Conservation (phyloP, 2,888 invertebrate species). For the Malthinus flaveolus region DNA sequence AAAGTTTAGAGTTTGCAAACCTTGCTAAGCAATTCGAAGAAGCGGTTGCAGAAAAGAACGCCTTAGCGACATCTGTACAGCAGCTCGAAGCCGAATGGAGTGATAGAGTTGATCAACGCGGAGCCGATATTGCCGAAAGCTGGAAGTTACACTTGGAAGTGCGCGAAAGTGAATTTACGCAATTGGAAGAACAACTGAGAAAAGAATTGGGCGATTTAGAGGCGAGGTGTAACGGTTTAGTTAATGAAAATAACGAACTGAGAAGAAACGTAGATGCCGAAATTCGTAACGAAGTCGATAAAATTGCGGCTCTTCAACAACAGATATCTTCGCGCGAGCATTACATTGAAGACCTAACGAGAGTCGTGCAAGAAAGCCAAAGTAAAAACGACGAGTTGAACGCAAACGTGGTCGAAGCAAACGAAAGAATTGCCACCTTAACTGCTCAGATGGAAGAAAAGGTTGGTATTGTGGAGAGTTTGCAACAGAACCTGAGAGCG, state of each 20-base stretch:
- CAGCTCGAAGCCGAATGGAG: conserved; percentile 54
- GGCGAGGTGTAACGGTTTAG: conserved; percentile 49
- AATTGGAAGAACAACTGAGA: conserved; percentile 57
- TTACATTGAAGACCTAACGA: conserved; percentile 44
- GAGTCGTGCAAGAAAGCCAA: conserved; percentile 41
- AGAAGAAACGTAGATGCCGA: conserved; percentile 52
- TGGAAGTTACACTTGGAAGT: conserved; percentile 71
- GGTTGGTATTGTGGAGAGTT: conserved; percentile 4
- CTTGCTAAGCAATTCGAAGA: conserved; percentile 9
- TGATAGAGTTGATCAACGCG: conserved; percentile 66
- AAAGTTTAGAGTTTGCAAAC: conserved; percentile 5
- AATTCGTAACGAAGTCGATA: conserved; percentile 50
- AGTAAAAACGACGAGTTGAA: conserved; percentile 36
- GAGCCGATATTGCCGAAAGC: conserved; percentile 68
- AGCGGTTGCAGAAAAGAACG: conserved; percentile 20
- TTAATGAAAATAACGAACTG: conserved; percentile 52
- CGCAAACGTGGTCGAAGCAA: conserved; percentile 26
- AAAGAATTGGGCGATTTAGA: conserved; percentile 59
- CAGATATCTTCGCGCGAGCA: conserved; percentile 46
- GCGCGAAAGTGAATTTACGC: conserved; percentile 65
- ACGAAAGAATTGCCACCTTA: conserved; percentile 7
- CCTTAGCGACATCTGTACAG: conserved; percentile 32
- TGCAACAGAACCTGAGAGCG: not conserved
- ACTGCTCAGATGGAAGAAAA: conserved; percentile 13
- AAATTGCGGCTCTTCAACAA: conserved; percentile 48